Base-by-base conservation (phyloP, 2,797 vertebrate species). In the Mormyrus proboscirostris region DNA sequence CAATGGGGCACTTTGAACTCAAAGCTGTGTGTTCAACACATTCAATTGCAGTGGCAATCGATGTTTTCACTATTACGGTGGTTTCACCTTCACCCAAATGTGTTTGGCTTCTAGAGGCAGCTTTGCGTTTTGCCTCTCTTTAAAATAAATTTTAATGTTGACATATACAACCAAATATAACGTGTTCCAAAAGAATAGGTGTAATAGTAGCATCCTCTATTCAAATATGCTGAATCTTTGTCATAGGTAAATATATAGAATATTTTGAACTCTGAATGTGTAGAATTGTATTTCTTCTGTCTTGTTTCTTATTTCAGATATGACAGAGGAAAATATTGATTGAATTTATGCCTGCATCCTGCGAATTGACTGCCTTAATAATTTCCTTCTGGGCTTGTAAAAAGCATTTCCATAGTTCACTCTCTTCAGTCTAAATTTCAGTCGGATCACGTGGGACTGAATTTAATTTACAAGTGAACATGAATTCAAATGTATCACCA, bases 1-100 rank as follows among this genome's bases (percentile, higher is more conserved):
- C 94, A 95, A 96, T 95, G 96, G 90, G 93, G 94, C 95, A 95
- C 96, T 96, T 95, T 96, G 94, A 96, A 95, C 94, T 93, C 93
- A 93, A 91, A 91, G 92, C 93, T 94, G 93, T 91, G 89, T 93
- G 93, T 94, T 95, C 94, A 95, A 94, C 95, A 94, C 90, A 91
- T 94, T 95, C 95, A 69, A 4, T 95, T 95, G 93, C 12, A 41
- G 33, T 16, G 41, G 16, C 93, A 93, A 94, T 92, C 90, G 90
- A 89, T 91, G 90, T 2, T 44, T 22, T 91, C 91, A 90, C 85
- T 33, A 38, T n/a, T 86, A 57, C 1, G 3, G 53, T 38, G 7
- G 53, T 55, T 57, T 51, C 10, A 57, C 14, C 51, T 57, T 87
- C 59, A n/a, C 2, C 5, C 29, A n/a, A 41, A 57, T 41, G 33